Conservation (phyloP, 2,797 vertebrate species). For the Protosalanx chinensis region DNA sequence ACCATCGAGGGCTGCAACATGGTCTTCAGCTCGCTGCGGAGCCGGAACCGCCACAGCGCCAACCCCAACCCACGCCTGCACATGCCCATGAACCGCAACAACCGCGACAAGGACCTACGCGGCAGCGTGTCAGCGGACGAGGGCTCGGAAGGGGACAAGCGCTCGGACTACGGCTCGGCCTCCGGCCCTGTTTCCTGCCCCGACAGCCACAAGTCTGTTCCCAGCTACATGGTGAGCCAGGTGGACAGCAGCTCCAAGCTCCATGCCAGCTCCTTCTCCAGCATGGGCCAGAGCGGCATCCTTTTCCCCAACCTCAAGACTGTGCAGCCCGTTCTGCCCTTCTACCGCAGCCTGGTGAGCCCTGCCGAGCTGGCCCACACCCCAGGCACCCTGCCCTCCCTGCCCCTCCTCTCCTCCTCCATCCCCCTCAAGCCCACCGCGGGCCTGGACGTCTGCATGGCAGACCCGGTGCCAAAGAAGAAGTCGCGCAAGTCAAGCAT, state of each 20-base stretch:
- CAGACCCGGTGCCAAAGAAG: conserved; percentile 90
- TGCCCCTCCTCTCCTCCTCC: conserved; percentile 87
- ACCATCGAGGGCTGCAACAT: conserved; percentile 98
- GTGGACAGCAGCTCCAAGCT: conserved; percentile 75
- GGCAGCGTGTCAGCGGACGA: conserved; percentile 73
- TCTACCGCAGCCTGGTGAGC: conserved; percentile 90
- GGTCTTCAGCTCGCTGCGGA: conserved; percentile 96
- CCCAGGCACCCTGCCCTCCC: conserved; percentile 85
- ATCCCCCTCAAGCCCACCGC: conserved; percentile 77
- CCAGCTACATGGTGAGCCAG: conserved; percentile 75
- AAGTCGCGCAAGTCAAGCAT: conserved; percentile 98
- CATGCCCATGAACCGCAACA: conserved; percentile 98
- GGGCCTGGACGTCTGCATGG: conserved; percentile 61
- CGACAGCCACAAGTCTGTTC: conserved; percentile 72
- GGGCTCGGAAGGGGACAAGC: conserved; percentile 70
- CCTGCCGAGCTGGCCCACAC: conserved; percentile 93
- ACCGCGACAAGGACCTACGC: conserved; percentile 90
- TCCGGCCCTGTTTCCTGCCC: conserved; percentile 64
- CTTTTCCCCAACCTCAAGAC: conserved; percentile 96
- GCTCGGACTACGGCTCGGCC: conserved; percentile 66
- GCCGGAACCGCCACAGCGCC: conserved; percentile 95
- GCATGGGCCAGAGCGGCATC: conserved; percentile 82
- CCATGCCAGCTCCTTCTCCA: conserved; percentile 73
- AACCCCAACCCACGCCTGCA: conserved; percentile 97
- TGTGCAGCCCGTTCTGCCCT: conserved; percentile 94